phyloP scores from a whole-genome alignment of 1,140 invertebrate genomes.

The Phymorhynchus buccinoides region DNA sequence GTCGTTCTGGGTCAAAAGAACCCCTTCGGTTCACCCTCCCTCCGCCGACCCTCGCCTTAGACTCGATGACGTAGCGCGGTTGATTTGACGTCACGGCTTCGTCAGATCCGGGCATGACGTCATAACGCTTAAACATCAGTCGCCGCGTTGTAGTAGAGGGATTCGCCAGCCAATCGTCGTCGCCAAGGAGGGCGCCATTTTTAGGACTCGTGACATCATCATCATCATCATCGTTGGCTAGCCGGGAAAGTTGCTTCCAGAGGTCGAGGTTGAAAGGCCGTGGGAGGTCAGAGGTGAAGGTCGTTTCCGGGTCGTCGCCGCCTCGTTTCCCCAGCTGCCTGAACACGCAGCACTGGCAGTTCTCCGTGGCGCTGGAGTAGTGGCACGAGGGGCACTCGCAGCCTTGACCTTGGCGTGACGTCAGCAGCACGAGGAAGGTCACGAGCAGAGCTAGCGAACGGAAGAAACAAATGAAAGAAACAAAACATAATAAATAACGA shows the following conservation, averaged over 20 bases:
- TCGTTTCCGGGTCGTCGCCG: too few relatives aligned
- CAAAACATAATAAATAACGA: too few relatives aligned
- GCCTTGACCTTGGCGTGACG: slow-evolving; percentile 12
- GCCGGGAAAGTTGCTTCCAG: not conserved
- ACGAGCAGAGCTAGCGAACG: too few relatives aligned
- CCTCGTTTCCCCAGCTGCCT: slow-evolving; percentile 31
- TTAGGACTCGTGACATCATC: not conserved
- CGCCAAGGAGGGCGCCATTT: too few relatives aligned
- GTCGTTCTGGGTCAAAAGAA: too few relatives aligned
- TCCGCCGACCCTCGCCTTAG: not conserved
- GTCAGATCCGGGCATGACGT: not conserved
- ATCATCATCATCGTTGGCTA: too few relatives aligned
- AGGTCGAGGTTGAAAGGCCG: not conserved
- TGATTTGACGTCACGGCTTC: not conserved
- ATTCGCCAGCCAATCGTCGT: not conserved
- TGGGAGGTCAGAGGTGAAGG: not conserved
- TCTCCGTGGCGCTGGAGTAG: slow-evolving; percentile 16
- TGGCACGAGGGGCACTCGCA: slow-evolving; percentile 33
- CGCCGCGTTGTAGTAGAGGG: too few relatives aligned
- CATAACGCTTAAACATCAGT: not conserved
- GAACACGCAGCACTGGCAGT: slow-evolving; percentile 35
- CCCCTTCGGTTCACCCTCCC: too few relatives aligned
- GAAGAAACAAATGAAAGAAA: too few relatives aligned
- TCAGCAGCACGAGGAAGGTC: not conserved
- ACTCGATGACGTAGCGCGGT: not conserved